Evolutionary conservation across 2,797 vertebrate genomes (phyloP), one percentile per base, ranked within the genome.

Genomic region (Chiroxiphia lanceolata): DNA sequence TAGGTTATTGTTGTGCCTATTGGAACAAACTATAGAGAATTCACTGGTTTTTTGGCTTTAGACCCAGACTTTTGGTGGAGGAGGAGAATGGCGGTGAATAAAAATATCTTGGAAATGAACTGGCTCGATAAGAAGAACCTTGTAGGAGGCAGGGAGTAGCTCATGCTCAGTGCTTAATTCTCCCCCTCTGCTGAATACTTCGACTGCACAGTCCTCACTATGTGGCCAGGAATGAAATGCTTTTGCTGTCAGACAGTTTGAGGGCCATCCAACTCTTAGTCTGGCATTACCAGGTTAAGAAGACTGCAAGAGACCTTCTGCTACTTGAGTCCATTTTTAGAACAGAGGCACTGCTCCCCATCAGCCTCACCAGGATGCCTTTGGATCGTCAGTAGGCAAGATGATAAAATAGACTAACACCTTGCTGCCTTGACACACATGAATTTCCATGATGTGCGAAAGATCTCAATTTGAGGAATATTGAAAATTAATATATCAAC

Each of bases 291-390:
- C 75, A 92, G 71, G 50, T 75, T 74, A 68, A 93, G 53, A 63
- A 83, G 68, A 13, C 80, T 82, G 61, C 54, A 68, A 67, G 70
- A 88, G n/a, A 54, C 38, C 34, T 83, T 78, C 67, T 90, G 59
- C 80, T 92, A 38, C 70, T 94, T 75, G 61, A 91, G 63, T 80
- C 54, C 72, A 82, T 89, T 90, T 97, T 97, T 95, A 97, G 96
- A 95, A 93, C 76, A 91, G 60, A 67, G 36, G 56, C 67, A 80
- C 93, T 87, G 92, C 48, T 95, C 75, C 77, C 65, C 21, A 0
- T 95, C 92, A 95, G 47, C 26, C 33, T 82, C 76, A 74, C 89
- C 31, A 50, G 60, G 53, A 75, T 0, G 0, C 31, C 69, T 92
- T 74, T n/a, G 64, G 51, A 80, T 60, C 88, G n/a, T 93, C 69